phyloP scores from a whole-genome alignment of 2,888 invertebrate genomes.

The Lithophane leautieri region DNA sequence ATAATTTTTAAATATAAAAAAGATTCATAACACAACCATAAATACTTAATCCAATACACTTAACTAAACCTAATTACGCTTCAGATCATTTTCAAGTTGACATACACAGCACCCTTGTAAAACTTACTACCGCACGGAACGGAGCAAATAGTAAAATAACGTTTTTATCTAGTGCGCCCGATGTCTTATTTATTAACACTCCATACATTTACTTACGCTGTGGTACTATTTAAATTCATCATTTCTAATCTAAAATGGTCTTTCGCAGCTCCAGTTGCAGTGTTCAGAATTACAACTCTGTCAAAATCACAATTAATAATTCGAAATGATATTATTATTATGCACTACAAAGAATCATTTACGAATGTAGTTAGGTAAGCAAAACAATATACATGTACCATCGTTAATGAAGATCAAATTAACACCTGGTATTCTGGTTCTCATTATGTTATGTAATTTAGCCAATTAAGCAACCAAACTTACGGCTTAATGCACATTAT shows the following conservation, averaged over 20 bases:
- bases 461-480: constrained; percentile 27
- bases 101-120: neutral
- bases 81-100: neutral
- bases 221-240: neutral
- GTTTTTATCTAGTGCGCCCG: neutral
- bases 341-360: neutral
- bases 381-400: neutral
- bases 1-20: too few relatives aligned
- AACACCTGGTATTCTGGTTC: constrained; percentile 25
- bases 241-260: constrained; percentile 4
- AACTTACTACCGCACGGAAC: neutral
- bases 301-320: neutral
- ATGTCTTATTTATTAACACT: neutral
- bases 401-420: constrained; percentile 46
- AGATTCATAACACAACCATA: too few relatives aligned
- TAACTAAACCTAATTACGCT: neutral
- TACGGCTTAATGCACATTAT: neutral
- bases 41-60: too few relatives aligned
- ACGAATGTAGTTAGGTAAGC: neutral
- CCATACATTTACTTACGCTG: neutral
- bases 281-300: neutral
- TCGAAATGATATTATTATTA: neutral
- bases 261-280: neutral
- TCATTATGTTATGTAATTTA: constrained; percentile 53
- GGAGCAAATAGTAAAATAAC: neutral